A percentile compares a stretch with the other conserved stretches of the same genome.
Conservation (phyloP, 2,888 invertebrate species). For the Chaetogeoica ovagalla region DNA sequence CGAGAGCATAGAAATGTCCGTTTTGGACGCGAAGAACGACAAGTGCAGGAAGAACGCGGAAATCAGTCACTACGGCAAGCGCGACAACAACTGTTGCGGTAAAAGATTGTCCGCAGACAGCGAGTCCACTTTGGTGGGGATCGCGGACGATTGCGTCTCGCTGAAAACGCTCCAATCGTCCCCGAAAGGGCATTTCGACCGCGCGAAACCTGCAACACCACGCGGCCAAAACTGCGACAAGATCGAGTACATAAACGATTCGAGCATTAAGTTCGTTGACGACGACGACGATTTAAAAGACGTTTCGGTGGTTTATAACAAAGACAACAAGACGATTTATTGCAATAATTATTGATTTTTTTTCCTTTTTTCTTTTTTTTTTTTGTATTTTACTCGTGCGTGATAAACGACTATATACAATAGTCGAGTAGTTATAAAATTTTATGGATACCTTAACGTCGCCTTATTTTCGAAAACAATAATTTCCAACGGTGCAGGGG, state of each 20-base stretch:
- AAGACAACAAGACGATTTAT: too few species aligned
- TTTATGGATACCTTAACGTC: too few species aligned
- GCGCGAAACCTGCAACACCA: neutral
- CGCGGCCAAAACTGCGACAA: slow-evolving; percentile 11
- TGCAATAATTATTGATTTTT: too few species aligned
- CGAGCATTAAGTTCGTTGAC: slow-evolving; percentile 73
- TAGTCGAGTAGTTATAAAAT: too few species aligned
- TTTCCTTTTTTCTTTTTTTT: too few species aligned
- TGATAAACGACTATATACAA: too few species aligned
- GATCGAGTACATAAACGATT: slow-evolving; percentile 62
- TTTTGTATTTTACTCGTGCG: too few species aligned
- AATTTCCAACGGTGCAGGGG: too few species aligned
- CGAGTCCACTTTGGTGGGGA: slow-evolving; percentile 36
- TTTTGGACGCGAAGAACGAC: slow-evolving; percentile 34
- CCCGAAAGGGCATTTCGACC: slow-evolving; percentile 59
- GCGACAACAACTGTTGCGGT: neutral
- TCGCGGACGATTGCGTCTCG: slow-evolving; percentile 32
- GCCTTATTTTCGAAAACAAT: too few species aligned
- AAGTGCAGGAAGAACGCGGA: slow-evolving; percentile 39
- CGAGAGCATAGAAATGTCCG: slow-evolving; percentile 57
- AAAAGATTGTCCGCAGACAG: slow-evolving; percentile 33
- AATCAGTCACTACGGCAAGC: slow-evolving; percentile 22
- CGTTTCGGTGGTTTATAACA: neutral
- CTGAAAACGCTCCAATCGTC: slow-evolving; percentile 67
- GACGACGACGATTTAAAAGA: slow-evolving; percentile 65